Conservation (phyloP, 1,140 invertebrate species). For the Drosophila orosa region DNA sequence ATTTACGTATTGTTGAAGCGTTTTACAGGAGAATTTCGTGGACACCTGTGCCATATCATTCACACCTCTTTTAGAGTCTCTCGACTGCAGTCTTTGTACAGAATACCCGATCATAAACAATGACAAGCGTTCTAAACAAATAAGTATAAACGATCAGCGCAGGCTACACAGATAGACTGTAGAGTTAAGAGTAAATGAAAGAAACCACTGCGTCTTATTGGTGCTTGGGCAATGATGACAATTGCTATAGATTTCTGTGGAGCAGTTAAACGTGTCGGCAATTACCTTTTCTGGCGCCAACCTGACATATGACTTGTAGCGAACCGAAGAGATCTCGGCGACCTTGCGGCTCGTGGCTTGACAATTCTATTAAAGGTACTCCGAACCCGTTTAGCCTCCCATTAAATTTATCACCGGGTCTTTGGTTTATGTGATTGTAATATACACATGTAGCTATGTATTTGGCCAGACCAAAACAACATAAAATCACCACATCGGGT, state of each 20-base stretch:
- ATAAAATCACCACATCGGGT: slow-evolving; percentile 21
- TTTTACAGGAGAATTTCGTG: slow-evolving; percentile 25
- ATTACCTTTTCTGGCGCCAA: slow-evolving; percentile 48
- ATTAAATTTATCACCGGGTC: background rate
- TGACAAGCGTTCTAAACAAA: slow-evolving; percentile 30
- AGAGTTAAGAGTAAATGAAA: slow-evolving; percentile 2
- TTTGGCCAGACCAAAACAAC: background rate
- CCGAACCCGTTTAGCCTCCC: slow-evolving; percentile 9
- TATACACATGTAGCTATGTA: background rate
- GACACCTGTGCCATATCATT: slow-evolving; percentile 72
- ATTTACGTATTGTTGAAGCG: slow-evolving; percentile 11
- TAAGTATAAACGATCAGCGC: slow-evolving; percentile 7
- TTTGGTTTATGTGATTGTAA: slow-evolving; percentile 4
- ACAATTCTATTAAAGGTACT: slow-evolving; percentile 43
- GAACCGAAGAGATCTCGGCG: slow-evolving; percentile 29
- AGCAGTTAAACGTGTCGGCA: slow-evolving; percentile 7
- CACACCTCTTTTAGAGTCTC: slow-evolving; percentile 45
- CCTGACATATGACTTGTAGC: slow-evolving; percentile 51
- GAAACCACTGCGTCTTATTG: background rate
- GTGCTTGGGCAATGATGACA: background rate
- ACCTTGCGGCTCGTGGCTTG: slow-evolving; percentile 48
- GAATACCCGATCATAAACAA: slow-evolving; percentile 18
- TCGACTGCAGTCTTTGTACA: slow-evolving; percentile 20
- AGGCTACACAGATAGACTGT: slow-evolving; percentile 1
- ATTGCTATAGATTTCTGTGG: slow-evolving; percentile 21